Evolutionary conservation across 2,113 vertebrate species (phyloP), one percentile per base, ranked within the genome.

Genomic region (Phaethornis superciliosus): DNA sequence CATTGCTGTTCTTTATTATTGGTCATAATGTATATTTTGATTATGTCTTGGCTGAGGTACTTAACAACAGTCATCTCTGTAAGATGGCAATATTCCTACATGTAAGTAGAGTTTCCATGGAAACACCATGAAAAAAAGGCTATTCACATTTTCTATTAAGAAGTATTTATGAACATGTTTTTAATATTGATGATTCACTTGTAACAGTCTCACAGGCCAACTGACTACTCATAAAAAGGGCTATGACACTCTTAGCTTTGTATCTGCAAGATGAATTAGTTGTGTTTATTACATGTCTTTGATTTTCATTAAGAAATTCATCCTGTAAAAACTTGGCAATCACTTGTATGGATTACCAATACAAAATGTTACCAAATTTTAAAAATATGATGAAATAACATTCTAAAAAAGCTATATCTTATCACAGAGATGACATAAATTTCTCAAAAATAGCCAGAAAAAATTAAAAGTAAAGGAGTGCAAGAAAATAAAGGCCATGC

Each of bases 1-100:
- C 68, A 81, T 56, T 88, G 79, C 88, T 90, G 75, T 56, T 91
- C 71, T 64, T 95, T 90, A 86, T 85, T 95, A 86, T 65, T 74
- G 60, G 55, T 91, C 59, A 82, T 90, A 93, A 82, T 47, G 37
- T 85, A 28, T 70, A 19, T 84, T 90, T 93, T 85, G 69, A 65
- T 84, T 86, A 74, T 85, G 33, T 54, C 64, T 93, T 92, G 94
- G 88, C 74, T 92, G 42, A 46, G 35, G 33, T 54, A 72, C 74
- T 85, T 91, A 88, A 85, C 58, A 84, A 33, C 71, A 88, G 55
- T 74, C 60, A 35, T 55, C 20, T 79, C 91, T 83, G 63, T 46
- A 81, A 70, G 88, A 78, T 82, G 76, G 91, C 8, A 88, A 24
- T 85, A 92, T 88, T 84, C 60, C 71, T 85, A n/a, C 72, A 80